Percentiles rank a stretch among this genome's conserved stretches.
Evolutionary conservation across 2,888 invertebrate species (phyloP).

Genomic region (Leptothorax acervorum): DNA sequence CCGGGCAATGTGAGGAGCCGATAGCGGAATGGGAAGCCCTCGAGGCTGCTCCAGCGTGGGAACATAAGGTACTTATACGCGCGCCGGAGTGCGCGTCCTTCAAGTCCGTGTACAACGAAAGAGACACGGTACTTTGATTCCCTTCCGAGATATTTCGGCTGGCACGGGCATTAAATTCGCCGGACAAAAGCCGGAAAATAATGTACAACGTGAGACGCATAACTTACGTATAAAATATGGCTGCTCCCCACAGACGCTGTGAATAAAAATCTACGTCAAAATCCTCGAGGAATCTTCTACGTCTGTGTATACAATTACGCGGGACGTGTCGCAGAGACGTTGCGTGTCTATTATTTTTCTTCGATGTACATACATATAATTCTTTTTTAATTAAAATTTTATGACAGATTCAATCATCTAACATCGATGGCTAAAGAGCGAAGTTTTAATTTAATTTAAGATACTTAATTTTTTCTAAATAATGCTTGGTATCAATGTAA

Average conservation of each 20-base stretch:
- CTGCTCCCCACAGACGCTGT: constrained; percentile 7
- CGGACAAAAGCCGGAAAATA: constrained; percentile 56
- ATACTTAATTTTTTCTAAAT: neutral
- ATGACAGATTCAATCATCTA: neutral
- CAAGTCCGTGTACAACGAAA: constrained; percentile 69
- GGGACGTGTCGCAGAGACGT: neutral
- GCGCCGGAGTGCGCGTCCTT: constrained; percentile 72
- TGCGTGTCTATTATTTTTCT: neutral
- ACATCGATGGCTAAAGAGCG: neutral
- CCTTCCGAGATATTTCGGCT: constrained; percentile 64
- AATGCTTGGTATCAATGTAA: neutral
- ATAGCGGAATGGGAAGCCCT: constrained; percentile 82
- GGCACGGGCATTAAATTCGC: constrained; percentile 61
- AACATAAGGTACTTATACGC: constrained; percentile 78
- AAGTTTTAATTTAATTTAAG: neutral
- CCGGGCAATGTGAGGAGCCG: constrained; percentile 77
- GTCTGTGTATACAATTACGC: constrained; percentile 16
- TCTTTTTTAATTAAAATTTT: neutral
- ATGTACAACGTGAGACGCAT: constrained; percentile 56
- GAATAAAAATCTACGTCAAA: constrained; percentile 51
- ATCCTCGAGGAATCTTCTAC: neutral
- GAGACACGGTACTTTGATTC: constrained; percentile 63
- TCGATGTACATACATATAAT: neutral
- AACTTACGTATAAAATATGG: constrained; percentile 38
- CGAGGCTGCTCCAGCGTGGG: constrained; percentile 83